These are phyloP conservation scores for Gonatopus flavifemur DNA, from an alignment of 1,140 invertebrate genomes.

Conservation along the genomic window DNA sequence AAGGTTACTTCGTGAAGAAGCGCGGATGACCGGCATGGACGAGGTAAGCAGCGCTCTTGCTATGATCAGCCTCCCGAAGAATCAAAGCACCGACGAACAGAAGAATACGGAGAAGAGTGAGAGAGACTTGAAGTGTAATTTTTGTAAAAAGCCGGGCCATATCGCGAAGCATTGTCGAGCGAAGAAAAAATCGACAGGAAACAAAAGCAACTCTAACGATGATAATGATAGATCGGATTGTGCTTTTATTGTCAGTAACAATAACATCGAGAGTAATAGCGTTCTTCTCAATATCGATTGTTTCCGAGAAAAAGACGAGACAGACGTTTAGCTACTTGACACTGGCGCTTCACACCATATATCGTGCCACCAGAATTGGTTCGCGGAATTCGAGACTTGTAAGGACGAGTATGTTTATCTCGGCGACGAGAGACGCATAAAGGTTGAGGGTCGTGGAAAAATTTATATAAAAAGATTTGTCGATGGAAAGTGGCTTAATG, in stretches of 20 bases:
- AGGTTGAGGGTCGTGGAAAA: background rate
- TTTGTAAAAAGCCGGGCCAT: background rate
- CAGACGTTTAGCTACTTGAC: background rate
- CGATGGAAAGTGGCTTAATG: background rate
- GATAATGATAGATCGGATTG: background rate
- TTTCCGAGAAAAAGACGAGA: background rate
- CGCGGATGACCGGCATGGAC: background rate
- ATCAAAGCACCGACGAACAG: background rate
- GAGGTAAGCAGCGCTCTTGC: background rate
- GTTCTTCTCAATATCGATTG: background rate
- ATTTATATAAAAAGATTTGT: background rate
- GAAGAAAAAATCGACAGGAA: background rate
- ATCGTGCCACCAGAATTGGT: background rate
- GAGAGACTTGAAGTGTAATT: background rate
- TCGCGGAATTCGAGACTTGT: background rate
- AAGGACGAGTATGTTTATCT: background rate
- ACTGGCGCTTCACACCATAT: constrained; percentile 1
- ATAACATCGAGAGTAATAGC: background rate
- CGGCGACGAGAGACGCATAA: background rate
- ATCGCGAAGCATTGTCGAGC: no score
- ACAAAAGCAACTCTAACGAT: background rate
- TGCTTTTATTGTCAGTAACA: background rate
- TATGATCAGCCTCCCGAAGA: background rate
- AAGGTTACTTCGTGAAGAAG: constrained; percentile 3
- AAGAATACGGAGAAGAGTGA: background rate